A percentile compares a stretch with the other conserved stretches of the same genome.
Evolutionary conservation across 2,797 vertebrate genomes (phyloP).

Genomic region (Alfaro cultratus): DNA sequence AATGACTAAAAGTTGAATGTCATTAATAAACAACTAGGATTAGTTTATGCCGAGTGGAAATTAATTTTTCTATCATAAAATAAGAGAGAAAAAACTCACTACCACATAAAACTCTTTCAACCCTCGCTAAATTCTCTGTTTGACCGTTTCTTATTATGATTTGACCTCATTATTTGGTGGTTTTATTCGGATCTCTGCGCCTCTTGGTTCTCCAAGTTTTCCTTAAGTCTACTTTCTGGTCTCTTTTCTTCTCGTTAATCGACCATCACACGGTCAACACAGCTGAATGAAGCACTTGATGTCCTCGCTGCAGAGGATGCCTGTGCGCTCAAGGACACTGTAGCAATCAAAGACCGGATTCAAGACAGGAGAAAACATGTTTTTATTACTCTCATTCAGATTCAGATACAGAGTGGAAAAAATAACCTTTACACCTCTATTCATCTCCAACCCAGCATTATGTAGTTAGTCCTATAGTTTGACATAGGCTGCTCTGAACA

Average conservation of each 20-base stretch:
- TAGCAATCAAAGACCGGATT: constrained; percentile 45
- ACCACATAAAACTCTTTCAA: neutral
- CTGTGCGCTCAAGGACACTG: constrained; percentile 60
- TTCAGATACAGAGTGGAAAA: neutral
- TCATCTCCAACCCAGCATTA: constrained; percentile 21
- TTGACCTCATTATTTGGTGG: constrained; percentile 11
- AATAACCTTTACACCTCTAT: constrained; percentile 13
- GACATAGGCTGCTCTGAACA: constrained; percentile 8
- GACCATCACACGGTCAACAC: constrained; percentile 25
- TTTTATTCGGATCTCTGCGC: neutral
- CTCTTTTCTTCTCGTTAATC: constrained; percentile 7
- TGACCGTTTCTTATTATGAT: neutral
- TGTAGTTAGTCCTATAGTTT: constrained; percentile 12
- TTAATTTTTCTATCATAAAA: neutral
- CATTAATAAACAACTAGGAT: neutral
- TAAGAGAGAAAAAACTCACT: too few species aligned
- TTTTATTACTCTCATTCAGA: constrained; percentile 8
- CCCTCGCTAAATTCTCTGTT: neutral
- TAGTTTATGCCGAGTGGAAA: neutral
- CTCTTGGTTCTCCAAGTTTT: constrained; percentile 17
- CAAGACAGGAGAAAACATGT: constrained; percentile 17
- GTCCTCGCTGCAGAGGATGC: constrained; percentile 35
- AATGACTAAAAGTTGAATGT: neutral
- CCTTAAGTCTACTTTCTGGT: neutral
- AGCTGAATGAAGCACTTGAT: constrained; percentile 45